These are phyloP conservation scores for Chaetodon trifascialis DNA, from an alignment of 2,113 vertebrate species.

Conservation along the genomic window DNA sequence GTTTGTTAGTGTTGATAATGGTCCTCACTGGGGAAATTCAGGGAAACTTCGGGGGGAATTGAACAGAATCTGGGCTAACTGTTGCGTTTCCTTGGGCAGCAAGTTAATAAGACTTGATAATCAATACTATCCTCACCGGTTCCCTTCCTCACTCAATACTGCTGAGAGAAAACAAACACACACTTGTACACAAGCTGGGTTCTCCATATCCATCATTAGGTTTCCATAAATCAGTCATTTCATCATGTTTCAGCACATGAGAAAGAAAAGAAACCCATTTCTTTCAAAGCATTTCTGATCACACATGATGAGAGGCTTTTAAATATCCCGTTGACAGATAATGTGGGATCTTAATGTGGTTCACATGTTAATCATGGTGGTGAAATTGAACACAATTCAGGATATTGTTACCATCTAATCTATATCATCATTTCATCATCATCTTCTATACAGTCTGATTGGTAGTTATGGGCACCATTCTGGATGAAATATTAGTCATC, in stretches of 20 bases:
- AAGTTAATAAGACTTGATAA: constrained; percentile 56
- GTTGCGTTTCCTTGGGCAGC: constrained; percentile 35
- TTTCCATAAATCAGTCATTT: neutral
- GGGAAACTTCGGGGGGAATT: constrained; percentile 23
- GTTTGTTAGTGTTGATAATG: constrained; percentile 33
- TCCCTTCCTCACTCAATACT: constrained; percentile 12
- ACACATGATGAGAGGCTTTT: neutral
- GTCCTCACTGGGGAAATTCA: constrained; percentile 32
- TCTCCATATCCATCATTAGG: constrained; percentile 19
- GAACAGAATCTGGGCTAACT: constrained; percentile 18
- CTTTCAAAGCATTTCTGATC: neutral
- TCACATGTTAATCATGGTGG: neutral
- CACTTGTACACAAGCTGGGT: neutral
- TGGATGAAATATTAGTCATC: constrained; percentile 21
- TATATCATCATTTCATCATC: neutral
- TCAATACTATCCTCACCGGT: constrained; percentile 51
- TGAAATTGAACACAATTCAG: neutral
- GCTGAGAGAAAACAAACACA: constrained; percentile 17
- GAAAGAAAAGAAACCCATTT: neutral
- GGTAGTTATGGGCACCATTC: neutral
- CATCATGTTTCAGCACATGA: constrained; percentile 21
- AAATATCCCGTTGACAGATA: neutral
- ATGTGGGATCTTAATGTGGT: neutral
- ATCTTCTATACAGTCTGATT: neutral
- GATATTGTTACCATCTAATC: constrained; percentile 7